A percentile compares a stretch with the other conserved stretches of the same genome.
Conservation (phyloP, 2,113 vertebrate genomes). For the Lota lota region DNA sequence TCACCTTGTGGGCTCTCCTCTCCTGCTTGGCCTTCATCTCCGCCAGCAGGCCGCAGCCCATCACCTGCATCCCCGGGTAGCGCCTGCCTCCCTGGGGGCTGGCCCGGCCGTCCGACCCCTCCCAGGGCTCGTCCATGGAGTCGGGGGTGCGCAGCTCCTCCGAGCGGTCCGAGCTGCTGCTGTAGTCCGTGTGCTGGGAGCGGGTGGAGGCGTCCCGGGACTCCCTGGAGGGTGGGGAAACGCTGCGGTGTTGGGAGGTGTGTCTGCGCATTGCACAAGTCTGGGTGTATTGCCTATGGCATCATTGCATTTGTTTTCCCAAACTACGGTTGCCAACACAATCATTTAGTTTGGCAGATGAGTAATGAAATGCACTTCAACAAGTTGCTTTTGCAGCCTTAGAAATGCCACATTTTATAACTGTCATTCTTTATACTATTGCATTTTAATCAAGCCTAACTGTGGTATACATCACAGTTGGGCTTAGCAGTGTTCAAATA, state of each 20-base stretch:
- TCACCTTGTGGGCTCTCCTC: constrained; percentile 88
- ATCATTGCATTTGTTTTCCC: too few relatives aligned
- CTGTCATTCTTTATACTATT: too few relatives aligned
- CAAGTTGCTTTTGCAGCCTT: too few relatives aligned
- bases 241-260: not conserved
- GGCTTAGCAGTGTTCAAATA: too few relatives aligned
- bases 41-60: constrained; percentile 89
- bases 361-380: not conserved
- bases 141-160: constrained; percentile 89
- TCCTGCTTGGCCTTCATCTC: constrained; percentile 99
- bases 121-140: constrained; percentile 80
- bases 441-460: too few relatives aligned
- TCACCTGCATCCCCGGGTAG: constrained; percentile 85
- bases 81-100: constrained; percentile 87
- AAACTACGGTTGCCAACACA: too few relatives aligned
- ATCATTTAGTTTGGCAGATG: not conserved
- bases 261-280: too few relatives aligned
- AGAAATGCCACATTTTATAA: too few relatives aligned
- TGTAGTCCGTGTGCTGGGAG: constrained; percentile 66
- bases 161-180: constrained; percentile 76
- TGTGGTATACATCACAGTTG: too few relatives aligned
- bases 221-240: constrained; percentile 34
- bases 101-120: constrained; percentile 73
- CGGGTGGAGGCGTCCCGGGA: constrained; percentile 42
- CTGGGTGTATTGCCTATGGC: too few relatives aligned